Base-by-base conservation (phyloP, 2,113 vertebrate genomes). In the Ptilorrhoa leucosticta region DNA sequence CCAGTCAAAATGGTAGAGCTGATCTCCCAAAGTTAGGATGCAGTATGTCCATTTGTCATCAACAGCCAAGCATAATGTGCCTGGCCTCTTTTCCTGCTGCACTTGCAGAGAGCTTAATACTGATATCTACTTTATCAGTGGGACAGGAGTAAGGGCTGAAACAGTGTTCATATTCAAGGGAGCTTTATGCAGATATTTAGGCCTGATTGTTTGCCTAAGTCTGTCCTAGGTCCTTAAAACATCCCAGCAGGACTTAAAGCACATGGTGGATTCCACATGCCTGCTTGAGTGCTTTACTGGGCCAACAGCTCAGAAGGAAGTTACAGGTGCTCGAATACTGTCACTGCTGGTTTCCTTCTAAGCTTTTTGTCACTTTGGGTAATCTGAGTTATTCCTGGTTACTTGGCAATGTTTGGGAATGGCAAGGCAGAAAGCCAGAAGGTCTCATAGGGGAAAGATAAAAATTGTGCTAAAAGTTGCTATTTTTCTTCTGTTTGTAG, bases 401-500 rank as follows among this genome's bases (percentile, higher is more conserved):
- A 18, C 21, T 58, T 68, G 13, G 18, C 31, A 22, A 2, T 28
- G 19, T 81, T 56, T 90, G 26, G 15, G 57, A 39, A 45, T 78
- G 35, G 56, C 27, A 56, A 45, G 40, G 56, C 12, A 50, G 33
- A 42, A 93, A 79, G 44, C 28, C 60, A 50, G 14, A 71, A 71
- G 28, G 20, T 56, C 17, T 70, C 22, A 5, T 6, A 40, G 35
- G 40, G 47, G 70, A 78, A 87, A 82, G 14, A 50, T 26, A 13
- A 84, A 72, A 64, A 22, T 9, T 47, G 31, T 50, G 40, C 50
- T 90, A 21, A 61, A 47, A 65, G 13, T n/a, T 75, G 37, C 13
- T 70, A 0, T 20, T 90, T 70, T n/a, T 81, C 69, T 69, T 72
- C 89, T 76, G 92, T 79, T 78, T 71, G 5, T 93, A 99, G 99